Base-by-base conservation (phyloP, 2,797 vertebrate genomes). In the Gallinago stenura region DNA sequence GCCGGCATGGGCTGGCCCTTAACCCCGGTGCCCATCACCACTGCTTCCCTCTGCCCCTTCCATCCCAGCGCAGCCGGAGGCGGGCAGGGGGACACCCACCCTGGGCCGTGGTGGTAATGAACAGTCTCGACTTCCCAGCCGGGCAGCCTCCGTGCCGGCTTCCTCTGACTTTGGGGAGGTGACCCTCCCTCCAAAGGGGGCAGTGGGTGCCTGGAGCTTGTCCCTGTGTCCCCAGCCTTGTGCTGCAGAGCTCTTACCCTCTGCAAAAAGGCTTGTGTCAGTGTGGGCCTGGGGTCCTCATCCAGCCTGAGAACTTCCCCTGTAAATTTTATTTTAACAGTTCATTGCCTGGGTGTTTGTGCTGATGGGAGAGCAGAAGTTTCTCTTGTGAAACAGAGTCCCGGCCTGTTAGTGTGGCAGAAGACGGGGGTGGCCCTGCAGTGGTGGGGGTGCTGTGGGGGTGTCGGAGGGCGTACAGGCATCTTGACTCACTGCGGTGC, bases 271-370 rank as follows among this genome's bases (percentile, higher is more conserved):
- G 4, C 19, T 28, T 20, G 39, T 83, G 83, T 50, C 26, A 25
- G 20, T 0, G 0, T 15, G 45, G 37, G 41, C 9, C 33, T 35
- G 62, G 43, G 41, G 51, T 8, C 43, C 39, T 6, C 50, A 30
- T 14, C 43, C 24, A 12, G 60, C 35, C 61, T 46, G 64, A 53
- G 19, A 15, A 4, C 58, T 62, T 54, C 51, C 20, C 21, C 16
- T 3, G 0, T 0, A 0, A 2, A 5, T 21, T 71, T 17, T 10
- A 2, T 28, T 75, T 43, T 16, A 51, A 15, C 45, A 33, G 41
- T 5, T 73, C 17, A 2, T 26, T 46, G 10, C 57, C 53, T n/a
- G 16, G 18, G 1, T 60, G 19, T 46, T 83, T 31, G 46, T 33
- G 56, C 51, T 48, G 76, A 6, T 35, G 50, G 39, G 25, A 30